Percentiles rank a stretch among this genome's conserved stretches.
phyloP scores from a whole-genome alignment of 1,140 invertebrate species.

The Brachionus koreanus region DNA sequence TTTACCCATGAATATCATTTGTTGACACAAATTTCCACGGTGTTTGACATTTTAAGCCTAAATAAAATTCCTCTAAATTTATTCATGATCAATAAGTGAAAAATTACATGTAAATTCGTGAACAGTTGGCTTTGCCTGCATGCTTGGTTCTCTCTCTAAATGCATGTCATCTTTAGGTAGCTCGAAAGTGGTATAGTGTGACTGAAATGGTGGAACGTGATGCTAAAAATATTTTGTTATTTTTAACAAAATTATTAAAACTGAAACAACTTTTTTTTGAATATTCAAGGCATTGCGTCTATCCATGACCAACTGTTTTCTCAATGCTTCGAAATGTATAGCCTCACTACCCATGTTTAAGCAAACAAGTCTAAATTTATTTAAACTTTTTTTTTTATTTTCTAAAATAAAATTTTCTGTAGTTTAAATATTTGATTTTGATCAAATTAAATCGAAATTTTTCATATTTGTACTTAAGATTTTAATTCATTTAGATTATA shows the following conservation, averaged over 20 bases:
- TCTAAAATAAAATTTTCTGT: background rate
- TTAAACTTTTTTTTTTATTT: background rate
- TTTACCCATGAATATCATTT: constrained; percentile 35
- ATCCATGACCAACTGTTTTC: constrained; percentile 31
- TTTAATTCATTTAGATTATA: background rate
- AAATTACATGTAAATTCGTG: constrained; percentile 36
- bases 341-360: constrained; percentile 41
- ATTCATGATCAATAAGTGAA: background rate
- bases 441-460: background rate
- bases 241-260: background rate
- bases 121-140: constrained; percentile 38
- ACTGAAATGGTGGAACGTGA: constrained; percentile 33
- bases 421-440: constrained; percentile 1
- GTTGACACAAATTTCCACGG: constrained; percentile 41
- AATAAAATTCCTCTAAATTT: background rate
- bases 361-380: background rate
- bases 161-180: constrained; percentile 41
- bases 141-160: background rate
- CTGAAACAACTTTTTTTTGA: background rate
- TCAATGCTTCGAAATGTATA: constrained; percentile 40
- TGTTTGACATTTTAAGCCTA: constrained; percentile 14
- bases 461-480: background rate
- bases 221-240: background rate
- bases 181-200: constrained; percentile 15
- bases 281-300: constrained; percentile 31